Evolutionary conservation across 1,140 invertebrate genomes (phyloP), one percentile per base, ranked within the genome.

Genomic region (Papilio xuthus): DNA sequence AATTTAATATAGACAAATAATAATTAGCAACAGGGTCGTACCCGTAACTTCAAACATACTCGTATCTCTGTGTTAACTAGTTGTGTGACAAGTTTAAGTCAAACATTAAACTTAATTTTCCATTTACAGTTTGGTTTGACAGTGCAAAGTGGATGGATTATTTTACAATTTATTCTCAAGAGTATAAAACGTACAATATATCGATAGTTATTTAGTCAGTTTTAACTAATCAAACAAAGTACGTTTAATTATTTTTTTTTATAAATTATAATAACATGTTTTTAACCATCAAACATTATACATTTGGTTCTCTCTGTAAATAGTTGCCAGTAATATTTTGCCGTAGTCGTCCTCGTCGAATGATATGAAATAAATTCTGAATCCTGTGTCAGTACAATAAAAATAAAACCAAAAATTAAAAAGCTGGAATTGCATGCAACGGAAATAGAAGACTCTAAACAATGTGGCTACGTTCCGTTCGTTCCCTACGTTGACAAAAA

Each of bases 21-120:
- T 80, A 56, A 79, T 78, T 15, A 67, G 26, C 20, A 23, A 60
- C 56, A 28, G 26, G 13, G 8, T 28, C 15, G 26, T 28, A 4
- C 4, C 23, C 26, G 23, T 28, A 67, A 28, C 60, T 67, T 67
- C 60, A 67, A 28, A 28, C 26, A 32, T 32, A n/a, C n/a, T n/a
- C n/a, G n/a, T n/a, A 28, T 32, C 26, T 26, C 13, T 32, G 60
- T 28, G 4, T 28, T 67, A 67, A 32, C 26, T 28, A 28, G 23
- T 67, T 67, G 20, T 13, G 6, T 28, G 60, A 28, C 13, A 28
- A 28, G 26, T 15, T 67, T 15, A 67, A 67, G 23, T 28, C 13
- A 28, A 28, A 28, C 13, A 67, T 67, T 67, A 28, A 63, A 63
- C 60, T 32, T 32, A 67, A 28, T 67, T 67, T 67, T 60, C 23